These are phyloP conservation scores for Mythimna albipuncta DNA, from an alignment of 2,888 invertebrate genomes.

Conservation along the genomic window DNA sequence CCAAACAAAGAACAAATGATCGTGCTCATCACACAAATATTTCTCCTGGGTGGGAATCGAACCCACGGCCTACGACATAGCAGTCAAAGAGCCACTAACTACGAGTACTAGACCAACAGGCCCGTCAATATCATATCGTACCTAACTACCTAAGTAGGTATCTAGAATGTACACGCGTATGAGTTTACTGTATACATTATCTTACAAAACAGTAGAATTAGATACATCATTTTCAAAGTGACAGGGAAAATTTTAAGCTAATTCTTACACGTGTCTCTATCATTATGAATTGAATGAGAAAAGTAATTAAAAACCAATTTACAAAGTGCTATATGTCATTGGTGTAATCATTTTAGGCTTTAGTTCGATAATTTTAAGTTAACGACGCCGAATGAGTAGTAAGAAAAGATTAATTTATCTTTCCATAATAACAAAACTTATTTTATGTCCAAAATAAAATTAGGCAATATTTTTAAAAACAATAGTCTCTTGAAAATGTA, in stretches of 20 bases:
- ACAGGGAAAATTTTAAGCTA: constrained; percentile 38
- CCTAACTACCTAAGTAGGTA: no score
- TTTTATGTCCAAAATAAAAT: constrained; percentile 4
- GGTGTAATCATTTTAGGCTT: constrained; percentile 3
- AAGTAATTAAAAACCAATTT: constrained; percentile 46
- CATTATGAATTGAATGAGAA: constrained; percentile 25
- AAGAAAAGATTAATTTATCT: not conserved
- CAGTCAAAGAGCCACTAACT: no score
- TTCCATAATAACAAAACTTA: not conserved
- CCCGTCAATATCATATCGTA: no score
- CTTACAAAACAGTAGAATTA: not conserved
- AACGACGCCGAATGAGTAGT: not conserved
- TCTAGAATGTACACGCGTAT: no score
- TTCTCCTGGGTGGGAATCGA: no score
- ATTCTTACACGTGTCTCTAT: constrained; percentile 47
- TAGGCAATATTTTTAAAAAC: constrained; percentile 8
- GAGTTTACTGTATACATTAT: not conserved
- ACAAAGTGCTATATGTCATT: constrained; percentile 23
- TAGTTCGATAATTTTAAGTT: not conserved
- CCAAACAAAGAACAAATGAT: no score
- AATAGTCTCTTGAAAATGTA: constrained; percentile 6
- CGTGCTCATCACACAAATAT: no score
- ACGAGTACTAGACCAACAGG: no score
- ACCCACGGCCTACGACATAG: no score
- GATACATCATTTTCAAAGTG: not conserved